Percentiles rank a stretch among this genome's conserved stretches.
These are phyloP conservation scores for Silurus meridionalis DNA, from an alignment of 2,113 vertebrate species.

Conservation along the genomic window DNA sequence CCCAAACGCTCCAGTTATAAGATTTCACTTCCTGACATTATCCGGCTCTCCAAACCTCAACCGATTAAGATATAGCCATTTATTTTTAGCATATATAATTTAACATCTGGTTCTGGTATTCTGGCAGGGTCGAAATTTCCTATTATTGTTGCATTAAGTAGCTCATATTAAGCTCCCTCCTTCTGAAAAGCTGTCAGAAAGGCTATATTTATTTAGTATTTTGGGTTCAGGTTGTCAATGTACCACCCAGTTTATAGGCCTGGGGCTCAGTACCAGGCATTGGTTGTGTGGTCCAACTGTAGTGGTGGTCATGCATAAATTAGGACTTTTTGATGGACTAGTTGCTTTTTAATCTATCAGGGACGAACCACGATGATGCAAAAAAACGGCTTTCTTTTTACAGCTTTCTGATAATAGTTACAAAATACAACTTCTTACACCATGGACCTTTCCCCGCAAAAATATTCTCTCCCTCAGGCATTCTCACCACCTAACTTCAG, in stretches of 20 bases:
- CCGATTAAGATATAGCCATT: not conserved
- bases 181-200: constrained; percentile 4
- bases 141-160: constrained; percentile 23
- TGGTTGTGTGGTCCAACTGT: too few species aligned
- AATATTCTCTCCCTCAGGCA: not conserved
- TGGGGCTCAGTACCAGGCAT: not conserved
- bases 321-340: not conserved
- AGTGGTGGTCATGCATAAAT: not conserved
- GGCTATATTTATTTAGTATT: constrained; percentile 1
- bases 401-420: not conserved
- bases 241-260: not conserved
- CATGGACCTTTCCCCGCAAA: not conserved
- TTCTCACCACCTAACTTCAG: not conserved
- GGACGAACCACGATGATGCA: not conserved
- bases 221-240: not conserved
- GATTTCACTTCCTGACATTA: constrained; percentile 31
- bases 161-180: not conserved
- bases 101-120: constrained; percentile 30
- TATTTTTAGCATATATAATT: constrained; percentile 16
- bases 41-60: not conserved
- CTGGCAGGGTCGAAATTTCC: not conserved
- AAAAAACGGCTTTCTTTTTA: not conserved
- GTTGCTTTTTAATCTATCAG: not conserved
- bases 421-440: not conserved
- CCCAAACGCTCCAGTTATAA: not conserved